These are phyloP conservation scores for Troides helena DNA, from an alignment of 2,888 invertebrate species.

Conservation along the genomic window DNA sequence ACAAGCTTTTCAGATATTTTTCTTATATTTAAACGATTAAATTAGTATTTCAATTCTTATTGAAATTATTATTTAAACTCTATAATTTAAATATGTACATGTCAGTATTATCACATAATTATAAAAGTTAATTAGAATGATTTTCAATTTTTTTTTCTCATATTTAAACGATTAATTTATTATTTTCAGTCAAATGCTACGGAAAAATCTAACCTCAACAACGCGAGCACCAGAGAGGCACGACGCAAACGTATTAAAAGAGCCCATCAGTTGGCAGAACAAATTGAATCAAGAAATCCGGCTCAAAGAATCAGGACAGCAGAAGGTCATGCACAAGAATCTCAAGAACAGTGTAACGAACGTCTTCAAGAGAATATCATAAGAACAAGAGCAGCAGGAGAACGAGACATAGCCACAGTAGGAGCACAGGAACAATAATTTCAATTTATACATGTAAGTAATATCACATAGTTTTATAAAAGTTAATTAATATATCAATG, in stretches of 20 bases:
- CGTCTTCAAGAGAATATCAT: constrained; percentile 35
- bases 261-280: too few relatives aligned
- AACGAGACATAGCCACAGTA: constrained; percentile 38
- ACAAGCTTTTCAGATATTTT: constrained; percentile 32
- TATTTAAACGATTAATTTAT: constrained; percentile 11
- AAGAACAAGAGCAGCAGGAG: constrained; percentile 40
- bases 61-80: too few relatives aligned
- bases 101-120: constrained; percentile 29
- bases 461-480: too few relatives aligned
- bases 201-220: constrained; percentile 43
- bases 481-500: too few relatives aligned
- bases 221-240: constrained; percentile 36
- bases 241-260: constrained; percentile 39
- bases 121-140: constrained; percentile 1
- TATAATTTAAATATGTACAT: constrained; percentile 21
- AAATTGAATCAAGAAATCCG: too few relatives aligned
- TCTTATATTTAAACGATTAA: constrained; percentile 29
- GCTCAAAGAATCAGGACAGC: too few relatives aligned
- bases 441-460: too few relatives aligned
- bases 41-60: neutral
- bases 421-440: too few relatives aligned
- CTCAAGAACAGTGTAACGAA: constrained; percentile 41
- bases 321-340: constrained; percentile 35
- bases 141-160: too few relatives aligned
- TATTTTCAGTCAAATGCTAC: constrained; percentile 38